phyloP scores from a whole-genome alignment of 1,140 invertebrate genomes.

The Plectrocnemia conspersa region DNA sequence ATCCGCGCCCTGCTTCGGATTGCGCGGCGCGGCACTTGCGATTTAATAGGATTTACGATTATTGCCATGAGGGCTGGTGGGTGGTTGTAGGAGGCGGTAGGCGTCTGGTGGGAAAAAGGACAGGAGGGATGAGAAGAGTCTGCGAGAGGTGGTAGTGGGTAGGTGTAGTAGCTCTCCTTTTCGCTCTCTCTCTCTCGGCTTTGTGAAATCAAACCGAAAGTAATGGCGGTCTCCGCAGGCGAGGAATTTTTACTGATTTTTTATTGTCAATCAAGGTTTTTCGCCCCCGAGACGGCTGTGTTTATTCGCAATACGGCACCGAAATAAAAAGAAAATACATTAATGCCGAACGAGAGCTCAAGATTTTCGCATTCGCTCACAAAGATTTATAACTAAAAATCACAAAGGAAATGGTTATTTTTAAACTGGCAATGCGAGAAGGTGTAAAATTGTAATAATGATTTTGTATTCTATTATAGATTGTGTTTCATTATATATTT shows the following conservation, averaged over 20 bases:
- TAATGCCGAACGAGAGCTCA: no score
- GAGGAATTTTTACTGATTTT: slow-evolving; percentile 35
- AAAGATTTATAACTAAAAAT: no score
- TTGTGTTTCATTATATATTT: no score
- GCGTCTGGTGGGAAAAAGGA: neutral
- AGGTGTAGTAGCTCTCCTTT: slow-evolving; percentile 16
- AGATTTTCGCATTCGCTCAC: no score
- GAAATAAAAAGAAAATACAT: no score
- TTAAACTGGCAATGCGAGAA: no score
- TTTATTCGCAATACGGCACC: no score
- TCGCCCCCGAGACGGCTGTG: neutral
- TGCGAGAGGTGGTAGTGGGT: neutral
- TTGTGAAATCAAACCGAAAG: slow-evolving; percentile 35
- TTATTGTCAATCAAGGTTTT: slow-evolving; percentile 34
- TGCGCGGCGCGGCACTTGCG: slow-evolving; percentile 39
- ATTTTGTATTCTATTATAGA: no score
- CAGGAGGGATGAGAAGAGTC: neutral
- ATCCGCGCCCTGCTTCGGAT: slow-evolving; percentile 31
- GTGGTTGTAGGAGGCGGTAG: slow-evolving; percentile 4
- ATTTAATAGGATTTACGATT: slow-evolving; percentile 40
- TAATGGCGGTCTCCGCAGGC: slow-evolving; percentile 33
- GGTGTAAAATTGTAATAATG: no score
- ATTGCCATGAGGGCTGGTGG: slow-evolving; percentile 22
- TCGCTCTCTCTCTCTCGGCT: slow-evolving; percentile 16
- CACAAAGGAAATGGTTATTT: no score